Evolutionary conservation across 2,888 invertebrate species (phyloP).

Genomic region (Baccha elongata): DNA sequence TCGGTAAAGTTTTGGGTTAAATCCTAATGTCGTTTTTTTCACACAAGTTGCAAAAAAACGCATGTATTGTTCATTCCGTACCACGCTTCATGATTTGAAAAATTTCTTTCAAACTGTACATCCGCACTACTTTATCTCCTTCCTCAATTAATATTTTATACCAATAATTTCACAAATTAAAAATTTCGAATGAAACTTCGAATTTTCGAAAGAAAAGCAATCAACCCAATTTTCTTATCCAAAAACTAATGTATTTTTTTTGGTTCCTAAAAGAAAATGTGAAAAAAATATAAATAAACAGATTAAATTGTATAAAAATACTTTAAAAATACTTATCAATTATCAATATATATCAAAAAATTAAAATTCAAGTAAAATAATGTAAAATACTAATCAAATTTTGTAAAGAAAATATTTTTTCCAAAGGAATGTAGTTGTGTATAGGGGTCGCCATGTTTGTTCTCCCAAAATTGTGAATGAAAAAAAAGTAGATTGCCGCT

Average conservation of each 20-base stretch:
- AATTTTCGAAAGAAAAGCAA: conserved; percentile 52
- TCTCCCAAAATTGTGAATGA: neutral
- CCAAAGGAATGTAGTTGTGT: conserved; percentile 13
- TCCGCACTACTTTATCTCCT: conserved; percentile 18
- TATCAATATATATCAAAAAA: neutral
- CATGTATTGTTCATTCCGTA: no score
- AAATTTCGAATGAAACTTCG: conserved; percentile 32
- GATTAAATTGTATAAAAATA: conserved; percentile 21
- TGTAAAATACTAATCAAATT: neutral
- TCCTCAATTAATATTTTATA: neutral
- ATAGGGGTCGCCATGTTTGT: conserved; percentile 27
- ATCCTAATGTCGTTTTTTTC: no score
- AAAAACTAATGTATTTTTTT: conserved; percentile 30
- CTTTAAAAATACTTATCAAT: neutral
- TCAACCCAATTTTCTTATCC: conserved; percentile 60
- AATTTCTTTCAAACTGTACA: conserved; percentile 15
- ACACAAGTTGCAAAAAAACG: no score
- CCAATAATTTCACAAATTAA: neutral
- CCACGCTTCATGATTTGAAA: no score
- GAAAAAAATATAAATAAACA: conserved; percentile 28
- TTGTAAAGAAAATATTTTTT: conserved; percentile 6
- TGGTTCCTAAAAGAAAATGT: conserved; percentile 37
- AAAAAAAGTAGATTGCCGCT: conserved; percentile 2
- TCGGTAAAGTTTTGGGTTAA: no score
- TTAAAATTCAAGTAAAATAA: conserved; percentile 2